Percentiles rank a stretch among this genome's conserved stretches.
Conservation (phyloP, 2,113 vertebrate genomes). For the Notothenia rossii region DNA sequence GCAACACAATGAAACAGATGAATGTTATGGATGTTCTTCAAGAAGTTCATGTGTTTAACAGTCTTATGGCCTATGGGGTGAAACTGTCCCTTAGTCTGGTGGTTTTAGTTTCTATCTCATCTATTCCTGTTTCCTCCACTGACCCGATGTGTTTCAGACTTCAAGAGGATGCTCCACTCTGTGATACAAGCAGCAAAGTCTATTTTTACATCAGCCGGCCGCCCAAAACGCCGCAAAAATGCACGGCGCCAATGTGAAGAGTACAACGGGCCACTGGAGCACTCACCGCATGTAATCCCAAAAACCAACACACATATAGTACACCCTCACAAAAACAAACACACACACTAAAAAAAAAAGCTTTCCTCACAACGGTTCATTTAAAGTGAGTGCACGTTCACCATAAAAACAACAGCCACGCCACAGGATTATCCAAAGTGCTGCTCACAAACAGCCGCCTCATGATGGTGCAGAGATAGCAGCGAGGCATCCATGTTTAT, state of each 20-base stretch:
- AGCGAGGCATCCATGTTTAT: slow-evolving; percentile 3
- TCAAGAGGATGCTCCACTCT: slow-evolving; percentile 1
- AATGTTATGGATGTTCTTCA: no score
- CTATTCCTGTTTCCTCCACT: neutral
- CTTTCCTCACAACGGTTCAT: neutral
- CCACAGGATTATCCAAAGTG: slow-evolving; percentile 11
- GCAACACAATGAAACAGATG: no score
- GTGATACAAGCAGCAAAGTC: neutral
- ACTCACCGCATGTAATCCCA: slow-evolving; percentile 28
- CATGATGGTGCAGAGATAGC: slow-evolving; percentile 7
- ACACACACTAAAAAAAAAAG: slow-evolving; percentile 9
- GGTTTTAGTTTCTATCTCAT: slow-evolving; percentile 8
- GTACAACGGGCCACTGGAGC: slow-evolving; percentile 9
- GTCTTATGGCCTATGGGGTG: no score
- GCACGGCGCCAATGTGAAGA: slow-evolving; percentile 36
- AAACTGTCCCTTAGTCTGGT: no score
- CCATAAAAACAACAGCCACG: neutral
- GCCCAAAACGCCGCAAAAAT: slow-evolving; percentile 27
- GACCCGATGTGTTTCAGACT: slow-evolving; percentile 12
- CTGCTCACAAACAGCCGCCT: neutral
- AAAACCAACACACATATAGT: slow-evolving; percentile 24
- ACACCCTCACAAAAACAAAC: slow-evolving; percentile 7
- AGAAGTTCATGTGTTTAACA: no score
- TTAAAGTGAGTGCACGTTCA: neutral
- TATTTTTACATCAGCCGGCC: slow-evolving; percentile 46